These are phyloP conservation scores for Apomyelois bistriatella DNA, from an alignment of 2,888 invertebrate species.

Conservation along the genomic window DNA sequence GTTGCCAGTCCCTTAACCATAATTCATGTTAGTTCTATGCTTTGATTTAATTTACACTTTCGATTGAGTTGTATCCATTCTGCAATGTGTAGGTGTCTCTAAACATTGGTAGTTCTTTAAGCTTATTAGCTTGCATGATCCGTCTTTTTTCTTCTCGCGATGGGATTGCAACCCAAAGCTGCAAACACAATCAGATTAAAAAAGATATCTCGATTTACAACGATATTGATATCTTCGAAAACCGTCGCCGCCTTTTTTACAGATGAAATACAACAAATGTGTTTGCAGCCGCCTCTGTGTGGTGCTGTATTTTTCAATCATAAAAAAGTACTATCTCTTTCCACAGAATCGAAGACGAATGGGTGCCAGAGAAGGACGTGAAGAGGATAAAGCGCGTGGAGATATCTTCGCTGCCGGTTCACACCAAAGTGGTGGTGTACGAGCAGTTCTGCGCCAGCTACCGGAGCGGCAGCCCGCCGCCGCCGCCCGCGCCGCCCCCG, in stretches of 20 bases:
- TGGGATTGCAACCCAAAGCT: conserved; percentile 65
- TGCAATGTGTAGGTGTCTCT: background rate
- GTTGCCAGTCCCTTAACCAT: conserved; percentile 48
- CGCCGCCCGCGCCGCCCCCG: conserved; percentile 27
- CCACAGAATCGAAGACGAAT: conserved; percentile 90
- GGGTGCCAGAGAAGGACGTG: conserved; percentile 88
- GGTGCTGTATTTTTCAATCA: conserved; percentile 34
- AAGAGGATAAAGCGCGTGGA: conserved; percentile 81
- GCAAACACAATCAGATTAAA: conserved; percentile 53
- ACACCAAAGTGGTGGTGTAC: conserved; percentile 73
- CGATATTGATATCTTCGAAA: conserved; percentile 19
- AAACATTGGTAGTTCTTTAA: background rate
- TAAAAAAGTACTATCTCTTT: conserved; percentile 19
- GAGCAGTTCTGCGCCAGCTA: conserved; percentile 74
- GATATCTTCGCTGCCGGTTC: conserved; percentile 70
- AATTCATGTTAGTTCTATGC: conserved; percentile 6
- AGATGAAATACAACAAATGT: conserved; percentile 36
- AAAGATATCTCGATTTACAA: conserved; percentile 13
- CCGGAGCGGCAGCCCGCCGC: conserved; percentile 33
- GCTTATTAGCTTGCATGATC: conserved; percentile 21
- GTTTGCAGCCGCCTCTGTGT: conserved; percentile 71
- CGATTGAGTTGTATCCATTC: background rate
- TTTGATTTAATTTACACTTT: conserved; percentile 12
- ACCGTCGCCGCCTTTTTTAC: conserved; percentile 23
- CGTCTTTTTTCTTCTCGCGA: conserved; percentile 17